Base-by-base conservation (phyloP, 2,888 invertebrate genomes). In the Nomada lathburiana region DNA sequence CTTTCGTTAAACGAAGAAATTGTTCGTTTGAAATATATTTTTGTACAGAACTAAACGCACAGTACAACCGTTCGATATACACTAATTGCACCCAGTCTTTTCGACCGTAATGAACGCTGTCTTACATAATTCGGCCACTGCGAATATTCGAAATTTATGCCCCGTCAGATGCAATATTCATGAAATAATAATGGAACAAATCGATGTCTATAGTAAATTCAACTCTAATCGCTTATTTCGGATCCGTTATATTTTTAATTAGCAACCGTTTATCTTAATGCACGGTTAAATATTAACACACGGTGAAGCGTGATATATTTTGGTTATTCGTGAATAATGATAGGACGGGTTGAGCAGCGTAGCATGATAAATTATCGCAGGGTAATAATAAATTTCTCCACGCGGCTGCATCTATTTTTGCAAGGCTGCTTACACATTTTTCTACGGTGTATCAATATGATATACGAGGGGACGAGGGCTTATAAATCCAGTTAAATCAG, bases 401-500 rank as follows among this genome's bases (percentile, higher is more conserved):
- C 1, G 3, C 3, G 11, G 2, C 16, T 29, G 5, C 63, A 10
- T 55, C 26, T 44, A 47, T 64, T 65, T 64, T 55, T 64, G 26
- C 53, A 10, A 26, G n/a, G 29, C 20, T 71, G 60, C 70, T 71
- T 60, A 60, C 59, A 70, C 50, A 60, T 57, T 77, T 77, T 77
- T 76, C 57, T 42, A n/a, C 29, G 23, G 53, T 44, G 69, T 50
- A 63, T 65, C 65, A 50, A 59, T 62, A 47, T 76, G 77, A 72
- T 85, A 75, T 71, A 73, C 60, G 50, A 20, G 65, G 52, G 44
- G 69, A 70, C 64, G 73, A 20, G 57, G 64, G 53, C 74, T 65
- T 70, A 86, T 85, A 86, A 86, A 85, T 85, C 75, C 67, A 77
- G 85, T 85, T 78, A 86, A 85, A 86, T 84, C 77, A 75, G 64